Base-by-base conservation (phyloP, 2,797 vertebrate genomes). In the Leuciscus waleckii region DNA sequence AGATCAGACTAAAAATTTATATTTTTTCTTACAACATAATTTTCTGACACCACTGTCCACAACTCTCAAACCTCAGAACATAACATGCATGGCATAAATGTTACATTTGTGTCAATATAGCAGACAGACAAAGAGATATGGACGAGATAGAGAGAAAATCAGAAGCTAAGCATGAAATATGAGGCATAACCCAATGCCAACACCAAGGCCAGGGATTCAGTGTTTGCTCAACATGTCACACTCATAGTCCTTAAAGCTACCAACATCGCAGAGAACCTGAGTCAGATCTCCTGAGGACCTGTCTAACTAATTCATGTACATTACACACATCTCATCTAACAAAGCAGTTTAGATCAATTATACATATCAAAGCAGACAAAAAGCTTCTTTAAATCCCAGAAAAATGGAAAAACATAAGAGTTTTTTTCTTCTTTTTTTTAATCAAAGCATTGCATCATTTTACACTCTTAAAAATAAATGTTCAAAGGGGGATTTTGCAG, bases 301-400 rank as follows among this genome's bases (percentile, higher is more conserved):
- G 16, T 65, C 43, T 76, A 37, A 68, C 73, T 83, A 76, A 83
- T 77, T 77, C 73, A 68, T 77, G 58, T 19, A n/a, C 41, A 75
- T 21, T 46, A 41, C 39, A 75, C 81, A 65, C 70, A 65, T 63
- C 56, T 63, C 56, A 7, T 71, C 54, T 49, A 61, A 76, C 82
- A 77, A 83, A 81, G 65, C 61, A 67, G 73, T 67, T 67, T 68
- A 39, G 43, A 77, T 77, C 67, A 68, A 82, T 74, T 82, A 82
- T 61, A 49, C 70, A 74, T 63, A 58, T 82, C 70, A 82, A 74
- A 82, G 69, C 26, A 43, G 68, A 82, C 68, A 58, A 43, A 75
- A 63, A 67, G 39, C 29, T 35, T 80, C 63, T 49, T 80, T 67
- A 80, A 80, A 80, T 69, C 63, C 41, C 43, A 68, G 46, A 51